A percentile compares a stretch with the other conserved stretches of the same genome.
These are phyloP conservation scores for Rhizoglyphus robini DNA, from an alignment of 1,140 invertebrate genomes.

Conservation along the genomic window DNA sequence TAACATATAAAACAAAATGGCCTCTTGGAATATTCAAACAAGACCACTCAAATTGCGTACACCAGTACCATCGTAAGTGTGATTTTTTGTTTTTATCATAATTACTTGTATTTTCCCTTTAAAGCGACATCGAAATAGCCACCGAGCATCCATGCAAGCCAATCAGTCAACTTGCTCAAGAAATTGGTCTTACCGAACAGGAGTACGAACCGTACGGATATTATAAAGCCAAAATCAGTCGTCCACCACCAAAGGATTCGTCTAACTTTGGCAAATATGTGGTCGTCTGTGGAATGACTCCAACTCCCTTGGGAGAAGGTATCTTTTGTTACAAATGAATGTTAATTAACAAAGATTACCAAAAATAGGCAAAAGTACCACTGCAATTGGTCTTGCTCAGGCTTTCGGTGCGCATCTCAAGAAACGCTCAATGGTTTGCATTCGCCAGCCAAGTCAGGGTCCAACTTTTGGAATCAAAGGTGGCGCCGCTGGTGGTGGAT, in stretches of 20 bases:
- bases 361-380: slow-evolving; percentile 67
- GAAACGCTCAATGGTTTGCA: slow-evolving; percentile 79
- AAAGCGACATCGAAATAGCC: slow-evolving; percentile 74
- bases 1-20: no score
- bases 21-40: neutral
- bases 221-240: slow-evolving; percentile 87
- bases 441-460: slow-evolving; percentile 93
- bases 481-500: slow-evolving; percentile 87
- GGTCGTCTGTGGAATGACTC: slow-evolving; percentile 79
- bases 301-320: slow-evolving; percentile 64
- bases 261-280: slow-evolving; percentile 75
- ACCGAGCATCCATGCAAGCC: slow-evolving; percentile 73
- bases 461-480: slow-evolving; percentile 80
- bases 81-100: neutral
- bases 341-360: slow-evolving; percentile 20
- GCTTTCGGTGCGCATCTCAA: slow-evolving; percentile 69
- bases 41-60: neutral
- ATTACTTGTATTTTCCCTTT: neutral
- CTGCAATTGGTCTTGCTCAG: slow-evolving; percentile 81
- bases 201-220: slow-evolving; percentile 83
- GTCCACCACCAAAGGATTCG: slow-evolving; percentile 56
- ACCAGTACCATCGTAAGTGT: neutral
- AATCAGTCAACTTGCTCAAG: slow-evolving; percentile 56
- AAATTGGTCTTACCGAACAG: slow-evolving; percentile 62
- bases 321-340: no score